phyloP scores from a whole-genome alignment of 2,113 vertebrate genomes.

The Leucopsar rothschildi region DNA sequence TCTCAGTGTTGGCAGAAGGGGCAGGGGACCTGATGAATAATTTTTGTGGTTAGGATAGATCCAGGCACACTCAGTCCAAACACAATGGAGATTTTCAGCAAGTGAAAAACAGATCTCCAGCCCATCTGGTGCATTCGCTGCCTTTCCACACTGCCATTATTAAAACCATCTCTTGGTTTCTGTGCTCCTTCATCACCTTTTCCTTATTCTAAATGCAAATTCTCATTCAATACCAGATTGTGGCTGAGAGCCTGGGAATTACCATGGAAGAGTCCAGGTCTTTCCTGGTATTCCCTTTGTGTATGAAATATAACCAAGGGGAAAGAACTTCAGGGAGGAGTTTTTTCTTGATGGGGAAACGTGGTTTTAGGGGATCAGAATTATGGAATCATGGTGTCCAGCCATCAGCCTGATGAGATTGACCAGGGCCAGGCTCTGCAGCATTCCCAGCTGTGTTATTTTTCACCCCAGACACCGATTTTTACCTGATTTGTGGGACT shows the following conservation, averaged over 20 bases:
- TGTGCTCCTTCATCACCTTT: not conserved
- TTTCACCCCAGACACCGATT: not conserved
- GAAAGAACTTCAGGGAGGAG: not conserved
- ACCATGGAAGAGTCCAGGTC: not conserved
- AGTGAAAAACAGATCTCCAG: not conserved
- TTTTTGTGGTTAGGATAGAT: not conserved
- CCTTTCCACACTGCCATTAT: not conserved
- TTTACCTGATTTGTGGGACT: not conserved
- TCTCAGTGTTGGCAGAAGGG: rapidly evolving
- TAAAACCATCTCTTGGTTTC: not conserved
- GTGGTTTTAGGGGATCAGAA: not conserved
- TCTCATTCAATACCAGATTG: no score
- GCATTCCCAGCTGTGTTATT: not conserved
- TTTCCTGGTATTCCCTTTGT: not conserved
- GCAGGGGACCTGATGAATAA: not conserved
- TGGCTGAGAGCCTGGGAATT: not conserved
- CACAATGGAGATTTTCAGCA: not conserved
- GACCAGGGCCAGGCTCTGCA: not conserved
- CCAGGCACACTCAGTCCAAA: not conserved
- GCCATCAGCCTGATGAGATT: rapidly evolving
- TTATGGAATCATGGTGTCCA: not conserved
- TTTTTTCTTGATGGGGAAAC: not conserved
- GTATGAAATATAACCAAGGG: rapidly evolving
- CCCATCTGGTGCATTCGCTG: not conserved
- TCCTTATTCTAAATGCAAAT: not conserved